These are phyloP conservation scores for Osmoderma eremita DNA, from an alignment of 2,888 invertebrate genomes.

Conservation along the genomic window DNA sequence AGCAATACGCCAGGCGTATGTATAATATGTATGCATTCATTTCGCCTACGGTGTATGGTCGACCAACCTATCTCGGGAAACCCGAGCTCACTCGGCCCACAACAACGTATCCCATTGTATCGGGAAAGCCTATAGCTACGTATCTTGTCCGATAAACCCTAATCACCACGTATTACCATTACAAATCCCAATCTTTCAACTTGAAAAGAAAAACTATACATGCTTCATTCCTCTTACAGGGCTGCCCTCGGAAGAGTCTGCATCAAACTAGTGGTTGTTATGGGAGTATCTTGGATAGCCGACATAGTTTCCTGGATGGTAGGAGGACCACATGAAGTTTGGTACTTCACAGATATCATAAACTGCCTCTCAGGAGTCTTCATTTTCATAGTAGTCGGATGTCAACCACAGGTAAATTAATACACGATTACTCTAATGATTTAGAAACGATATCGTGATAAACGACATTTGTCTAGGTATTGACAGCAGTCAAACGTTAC, in stretches of 20 bases:
- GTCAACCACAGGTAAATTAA: constrained; percentile 79
- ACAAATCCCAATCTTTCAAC: no score
- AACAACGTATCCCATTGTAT: no score
- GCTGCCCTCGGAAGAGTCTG: constrained; percentile 86
- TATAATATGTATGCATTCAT: no score
- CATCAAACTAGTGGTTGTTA: constrained; percentile 84
- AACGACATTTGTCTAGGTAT: constrained; percentile 63
- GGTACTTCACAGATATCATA: constrained; percentile 86
- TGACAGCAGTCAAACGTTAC: constrained; percentile 74
- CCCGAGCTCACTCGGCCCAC: no score
- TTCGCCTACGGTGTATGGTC: no score
- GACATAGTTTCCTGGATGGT: constrained; percentile 87
- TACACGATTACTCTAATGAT: neutral
- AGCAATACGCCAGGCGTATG: no score
- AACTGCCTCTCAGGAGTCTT: constrained; percentile 89
- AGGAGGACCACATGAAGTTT: constrained; percentile 82
- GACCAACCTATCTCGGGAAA: no score
- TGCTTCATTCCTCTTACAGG: constrained; percentile 62
- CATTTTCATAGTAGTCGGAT: constrained; percentile 89
- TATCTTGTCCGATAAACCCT: no score
- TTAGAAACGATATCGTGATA: constrained; percentile 18
- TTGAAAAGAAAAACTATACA: no score
- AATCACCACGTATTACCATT: no score
- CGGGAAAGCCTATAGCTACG: no score
- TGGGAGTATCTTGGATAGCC: constrained; percentile 83